Base-by-base conservation (phyloP, 1,140 invertebrate species). In the Tetragnatha versicolor region DNA sequence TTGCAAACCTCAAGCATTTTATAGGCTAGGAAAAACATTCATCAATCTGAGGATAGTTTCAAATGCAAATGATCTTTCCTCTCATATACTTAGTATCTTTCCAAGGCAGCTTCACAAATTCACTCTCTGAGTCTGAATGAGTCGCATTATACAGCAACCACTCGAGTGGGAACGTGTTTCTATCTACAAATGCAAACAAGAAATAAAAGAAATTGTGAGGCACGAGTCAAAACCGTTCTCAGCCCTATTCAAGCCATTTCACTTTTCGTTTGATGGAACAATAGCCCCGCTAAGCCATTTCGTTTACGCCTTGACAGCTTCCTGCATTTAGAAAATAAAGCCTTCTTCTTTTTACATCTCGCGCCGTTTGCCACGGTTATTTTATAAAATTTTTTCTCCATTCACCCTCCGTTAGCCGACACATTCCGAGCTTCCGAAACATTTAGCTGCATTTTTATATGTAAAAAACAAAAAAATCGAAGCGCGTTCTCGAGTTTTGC, bases 221-320 rank as follows among this genome's bases (percentile, higher is more conserved):
- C 39, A 22, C 27, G 27, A 70, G 70, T 63, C 72, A 75, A 75
- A 39, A 63, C 58, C 53, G 27, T 35, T 75, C 42, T 49, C 27
- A n/a, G 17, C 39, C 35, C 27, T 45, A 49, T 75, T 75, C 72
- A 25, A 63, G 33, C 72, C 72, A 75, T 75, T 75, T 75, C 72
- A 75, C 58, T 75, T 63, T 63, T 60, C 55, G 70, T 73, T 60
- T 45, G 58, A 27, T 33, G 29, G 72, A 75, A 75, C 72, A 75
- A 75, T 63, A 35, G 72, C 58, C 22, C 12, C 20, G 17, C 49
- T 73, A 75, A 63, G 72, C 60, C 58, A 63, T 75, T 75, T 75
- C 63, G 72, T 75, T 75, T 63, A 63, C 72, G 72, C 39, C 17
- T 33, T 75, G 72, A 75, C 72, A 75, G 72, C 6, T 75, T 63